Evolutionary conservation across 1,140 invertebrate genomes (phyloP), one percentile per base, ranked within the genome.

Genomic region (Agrypnia vestita): DNA sequence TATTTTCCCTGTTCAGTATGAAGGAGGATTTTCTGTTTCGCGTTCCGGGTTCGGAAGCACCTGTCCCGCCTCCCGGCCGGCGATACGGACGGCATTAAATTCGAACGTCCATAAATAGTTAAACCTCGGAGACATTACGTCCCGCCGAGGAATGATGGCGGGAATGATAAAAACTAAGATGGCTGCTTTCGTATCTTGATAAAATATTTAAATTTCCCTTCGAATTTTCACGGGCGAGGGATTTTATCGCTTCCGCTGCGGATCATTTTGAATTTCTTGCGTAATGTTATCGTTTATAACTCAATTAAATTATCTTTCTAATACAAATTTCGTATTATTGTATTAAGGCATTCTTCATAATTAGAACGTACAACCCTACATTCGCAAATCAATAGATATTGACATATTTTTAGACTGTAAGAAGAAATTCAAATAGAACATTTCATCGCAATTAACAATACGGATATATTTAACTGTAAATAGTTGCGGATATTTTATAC

Each of bases 21-120:
- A 25, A 43, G 61, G 35, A 9, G 61, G 35, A 9, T 25, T 64
- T 64, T 64, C 61, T 19, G 61, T n/a, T 10, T 64, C 35, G 25
- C 25, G 25, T 64, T 25, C 25, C 61, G 19, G 35, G 19, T 64
- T 64, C 21, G 19, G 61, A 43, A 25, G 12, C 61, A 64, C 61
- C 61, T 64, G 61, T 25, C 25, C 61, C 56, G 8, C 17, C 59
- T 6, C n/a, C n/a, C 0, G 21, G 61, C 35, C 49, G 17, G 46
- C 51, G 25, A 74, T 74, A 74, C 67, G 67, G 53, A 35, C 19
- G 53, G 15, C 71, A 74, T 74, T 74, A 56, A 74, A 55, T 74
- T 74, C 71, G 51, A 74, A 74, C 53, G 56, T 74, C 71, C 71
- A 74, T 74, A 74, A 74, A 74, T 74, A 74, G 71, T 74, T 74